Evolutionary conservation across 2,888 invertebrate species (phyloP).

Genomic region (Cosmorhoe ocellata): DNA sequence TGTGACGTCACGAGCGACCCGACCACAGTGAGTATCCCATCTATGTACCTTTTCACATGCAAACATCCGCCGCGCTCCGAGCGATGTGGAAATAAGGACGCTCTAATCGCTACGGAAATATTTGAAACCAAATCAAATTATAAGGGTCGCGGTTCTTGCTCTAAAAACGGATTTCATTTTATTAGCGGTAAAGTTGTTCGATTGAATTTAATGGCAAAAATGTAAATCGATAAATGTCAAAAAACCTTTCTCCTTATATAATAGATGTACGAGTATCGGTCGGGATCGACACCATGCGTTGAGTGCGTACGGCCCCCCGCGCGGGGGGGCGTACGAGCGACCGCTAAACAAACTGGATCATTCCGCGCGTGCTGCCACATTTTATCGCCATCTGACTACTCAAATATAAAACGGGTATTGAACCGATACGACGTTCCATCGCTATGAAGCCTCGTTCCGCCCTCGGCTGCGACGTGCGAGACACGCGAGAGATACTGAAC

Average conservation of each 20-base stretch:
- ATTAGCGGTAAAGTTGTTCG: slow-evolving; percentile 5
- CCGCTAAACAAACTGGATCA: slow-evolving; percentile 12
- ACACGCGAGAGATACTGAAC: no score
- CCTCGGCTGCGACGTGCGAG: no score
- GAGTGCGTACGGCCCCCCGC: no score
- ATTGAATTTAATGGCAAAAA: no score
- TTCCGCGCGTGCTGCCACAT: slow-evolving; percentile 5
- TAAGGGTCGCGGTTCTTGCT: slow-evolving; percentile 1
- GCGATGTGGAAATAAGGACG: slow-evolving; percentile 14
- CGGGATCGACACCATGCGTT: no score
- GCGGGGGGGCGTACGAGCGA: no score
- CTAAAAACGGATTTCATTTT: slow-evolving; percentile 9
- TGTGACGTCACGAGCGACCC: no score
- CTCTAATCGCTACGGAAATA: slow-evolving; percentile 12
- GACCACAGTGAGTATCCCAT: slow-evolving; percentile 4
- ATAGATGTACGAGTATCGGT: no score
- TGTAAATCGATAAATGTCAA: background rate
- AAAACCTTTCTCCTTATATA: no score
- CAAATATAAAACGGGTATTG: background rate
- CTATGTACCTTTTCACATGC: slow-evolving; percentile 20
- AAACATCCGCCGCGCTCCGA: no score
- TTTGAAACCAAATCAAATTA: slow-evolving; percentile 19
- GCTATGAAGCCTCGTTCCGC: no score
- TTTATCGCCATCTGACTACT: slow-evolving; percentile 1
- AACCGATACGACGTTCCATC: background rate